Evolutionary conservation across 2,888 invertebrate genomes (phyloP).

Genomic region (Trissoscelio sp.): DNA sequence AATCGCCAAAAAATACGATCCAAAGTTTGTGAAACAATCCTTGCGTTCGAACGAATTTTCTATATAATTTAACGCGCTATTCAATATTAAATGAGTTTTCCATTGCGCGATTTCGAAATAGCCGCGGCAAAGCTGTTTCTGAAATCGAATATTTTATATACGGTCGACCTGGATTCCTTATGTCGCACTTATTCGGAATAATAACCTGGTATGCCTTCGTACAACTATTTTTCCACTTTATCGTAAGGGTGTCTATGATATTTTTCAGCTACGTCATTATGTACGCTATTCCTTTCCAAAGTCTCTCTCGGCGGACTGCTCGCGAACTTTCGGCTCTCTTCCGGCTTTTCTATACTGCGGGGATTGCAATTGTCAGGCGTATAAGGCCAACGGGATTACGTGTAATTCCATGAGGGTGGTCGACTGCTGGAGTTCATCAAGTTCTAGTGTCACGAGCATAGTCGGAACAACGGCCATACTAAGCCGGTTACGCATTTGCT

Average conservation of each 20-base stretch:
- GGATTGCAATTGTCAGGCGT: constrained; percentile 41
- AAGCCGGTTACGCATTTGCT: constrained; percentile 29
- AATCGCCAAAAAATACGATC: background rate
- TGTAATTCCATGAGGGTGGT: constrained; percentile 46
- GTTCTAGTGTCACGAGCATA: constrained; percentile 19
- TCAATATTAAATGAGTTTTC: constrained; percentile 32
- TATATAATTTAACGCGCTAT: constrained; percentile 17
- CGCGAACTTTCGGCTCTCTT: constrained; percentile 13
- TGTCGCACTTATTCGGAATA: constrained; percentile 29
- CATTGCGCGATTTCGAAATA: constrained; percentile 10
- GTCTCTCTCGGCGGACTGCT: background rate
- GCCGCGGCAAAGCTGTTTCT: constrained; percentile 19
- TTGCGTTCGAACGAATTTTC: background rate
- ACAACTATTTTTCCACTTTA: constrained; percentile 4
- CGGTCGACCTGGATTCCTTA: constrained; percentile 34
- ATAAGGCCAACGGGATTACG: constrained; percentile 44
- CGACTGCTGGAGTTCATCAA: constrained; percentile 33
- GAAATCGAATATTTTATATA: constrained; percentile 35
- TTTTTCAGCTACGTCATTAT: constrained; percentile 6
- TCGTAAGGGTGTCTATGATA: constrained; percentile 9
- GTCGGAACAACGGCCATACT: constrained; percentile 20
- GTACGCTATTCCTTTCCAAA: background rate
- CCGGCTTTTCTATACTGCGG: constrained; percentile 1
- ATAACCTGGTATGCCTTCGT: constrained; percentile 8
- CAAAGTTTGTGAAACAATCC: background rate